Conservation (phyloP, 2,888 invertebrate genomes). For the Ormyrus labotus region DNA sequence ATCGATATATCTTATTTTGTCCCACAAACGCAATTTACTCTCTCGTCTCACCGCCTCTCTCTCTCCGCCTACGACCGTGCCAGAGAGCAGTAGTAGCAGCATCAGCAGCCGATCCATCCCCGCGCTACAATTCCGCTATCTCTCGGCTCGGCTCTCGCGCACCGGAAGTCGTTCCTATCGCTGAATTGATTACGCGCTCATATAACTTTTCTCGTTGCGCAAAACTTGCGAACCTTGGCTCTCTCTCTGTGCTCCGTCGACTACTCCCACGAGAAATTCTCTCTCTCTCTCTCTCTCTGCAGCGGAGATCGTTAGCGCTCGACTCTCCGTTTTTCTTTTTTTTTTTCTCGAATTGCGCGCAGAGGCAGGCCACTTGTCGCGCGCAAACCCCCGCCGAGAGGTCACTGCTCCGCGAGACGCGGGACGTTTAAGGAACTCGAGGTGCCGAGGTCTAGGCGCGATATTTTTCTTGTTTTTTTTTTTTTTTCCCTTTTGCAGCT, state of each 20-base stretch:
- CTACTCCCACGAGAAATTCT: slow-evolving; percentile 35
- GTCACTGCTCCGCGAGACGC: slow-evolving; percentile 20
- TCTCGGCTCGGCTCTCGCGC: neutral
- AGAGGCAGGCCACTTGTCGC: neutral
- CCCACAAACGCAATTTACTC: too few relatives aligned
- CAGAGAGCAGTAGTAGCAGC: neutral
- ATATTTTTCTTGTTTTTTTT: too few relatives aligned
- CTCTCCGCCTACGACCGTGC: too few relatives aligned
- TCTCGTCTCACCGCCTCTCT: too few relatives aligned
- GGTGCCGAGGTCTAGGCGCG: too few relatives aligned
- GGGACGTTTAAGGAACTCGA: neutral
- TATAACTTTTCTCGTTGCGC: slow-evolving; percentile 55
- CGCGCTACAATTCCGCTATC: neutral
- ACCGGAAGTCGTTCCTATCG: slow-evolving; percentile 49
- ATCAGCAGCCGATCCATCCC: slow-evolving; percentile 1
- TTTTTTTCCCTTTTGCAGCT: too few relatives aligned
- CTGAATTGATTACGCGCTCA: slow-evolving; percentile 53
- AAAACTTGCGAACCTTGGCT: slow-evolving; percentile 28
- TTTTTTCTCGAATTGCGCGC: slow-evolving; percentile 41
- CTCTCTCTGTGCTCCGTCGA: neutral
- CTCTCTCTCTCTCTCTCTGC: neutral
- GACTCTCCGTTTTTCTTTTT: neutral
- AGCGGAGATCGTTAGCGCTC: slow-evolving; percentile 23
- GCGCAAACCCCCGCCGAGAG: neutral
- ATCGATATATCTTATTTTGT: too few relatives aligned